Evolutionary conservation across 2,113 vertebrate species (phyloP).

Genomic region (Martes martes): DNA sequence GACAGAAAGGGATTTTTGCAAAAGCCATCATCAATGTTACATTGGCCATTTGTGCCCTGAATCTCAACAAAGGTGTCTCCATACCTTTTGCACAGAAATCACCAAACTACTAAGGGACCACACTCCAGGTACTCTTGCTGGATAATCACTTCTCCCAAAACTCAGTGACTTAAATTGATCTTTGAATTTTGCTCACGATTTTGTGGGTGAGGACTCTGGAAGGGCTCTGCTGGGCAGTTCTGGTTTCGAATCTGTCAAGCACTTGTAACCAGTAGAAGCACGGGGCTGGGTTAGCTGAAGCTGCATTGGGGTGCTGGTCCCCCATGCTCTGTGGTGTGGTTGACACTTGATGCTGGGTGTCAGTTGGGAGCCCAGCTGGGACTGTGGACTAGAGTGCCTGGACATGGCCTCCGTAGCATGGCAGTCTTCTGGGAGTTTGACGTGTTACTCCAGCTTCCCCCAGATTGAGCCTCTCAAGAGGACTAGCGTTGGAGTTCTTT

Average conservation of each 20-base stretch:
- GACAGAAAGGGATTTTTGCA: not conserved
- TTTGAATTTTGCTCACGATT: not conserved
- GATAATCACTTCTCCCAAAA: not conserved
- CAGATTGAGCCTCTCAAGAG: not conserved
- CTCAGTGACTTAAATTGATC: not conserved
- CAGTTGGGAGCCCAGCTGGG: not conserved
- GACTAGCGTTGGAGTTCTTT: not conserved
- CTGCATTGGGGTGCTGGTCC: too few relatives aligned
- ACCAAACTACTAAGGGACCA: not conserved
- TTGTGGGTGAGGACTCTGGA: not conserved
- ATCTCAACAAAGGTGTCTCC: not conserved
- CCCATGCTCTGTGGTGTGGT: not conserved
- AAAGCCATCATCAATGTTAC: not conserved
- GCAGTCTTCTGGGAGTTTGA: not conserved
- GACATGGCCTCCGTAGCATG: not conserved
- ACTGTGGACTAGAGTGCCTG: too few relatives aligned
- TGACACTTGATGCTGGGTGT: not conserved
- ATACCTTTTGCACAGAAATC: not conserved
- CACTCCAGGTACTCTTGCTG: not conserved
- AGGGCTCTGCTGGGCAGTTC: not conserved
- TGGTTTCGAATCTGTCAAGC: not conserved
- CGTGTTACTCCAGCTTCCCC: not conserved
- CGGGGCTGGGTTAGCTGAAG: not conserved
- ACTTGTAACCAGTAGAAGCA: not conserved
- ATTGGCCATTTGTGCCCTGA: not conserved